These are phyloP conservation scores for Spatula clypeata DNA, from an alignment of 2,797 vertebrate species.

Conservation along the genomic window DNA sequence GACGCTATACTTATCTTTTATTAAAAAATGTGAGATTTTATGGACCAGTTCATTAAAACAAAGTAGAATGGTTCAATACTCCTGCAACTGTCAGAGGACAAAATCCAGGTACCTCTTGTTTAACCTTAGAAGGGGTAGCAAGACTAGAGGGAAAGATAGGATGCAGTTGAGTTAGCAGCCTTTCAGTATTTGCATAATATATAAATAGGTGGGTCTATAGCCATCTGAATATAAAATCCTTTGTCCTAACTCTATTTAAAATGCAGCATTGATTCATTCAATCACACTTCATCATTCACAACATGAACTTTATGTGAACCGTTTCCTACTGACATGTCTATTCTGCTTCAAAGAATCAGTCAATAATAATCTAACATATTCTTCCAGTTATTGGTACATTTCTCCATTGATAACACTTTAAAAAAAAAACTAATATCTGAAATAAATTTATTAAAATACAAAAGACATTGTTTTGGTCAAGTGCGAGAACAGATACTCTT, in stretches of 20 bases:
- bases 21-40: not conserved
- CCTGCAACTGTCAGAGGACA: not conserved
- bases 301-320: not conserved
- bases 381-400: conserved; percentile 1
- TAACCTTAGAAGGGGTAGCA: not conserved
- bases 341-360: conserved; percentile 8
- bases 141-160: not conserved
- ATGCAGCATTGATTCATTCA: not conserved
- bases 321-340: conserved; percentile 11
- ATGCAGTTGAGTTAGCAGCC: not conserved
- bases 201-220: not conserved
- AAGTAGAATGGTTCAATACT: not conserved
- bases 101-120: not conserved
- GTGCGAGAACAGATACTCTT: not conserved
- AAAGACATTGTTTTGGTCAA: not conserved
- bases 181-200: not conserved
- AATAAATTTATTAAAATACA: not conserved
- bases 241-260: not conserved
- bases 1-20: not conserved
- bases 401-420: not conserved
- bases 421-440: not conserved
- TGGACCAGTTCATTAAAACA: not conserved
- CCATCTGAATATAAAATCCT: not conserved
- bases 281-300: not conserved
- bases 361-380: conserved; percentile 33